phyloP scores from a whole-genome alignment of 2,888 invertebrate species.

The Polyommatus iphigenia region DNA sequence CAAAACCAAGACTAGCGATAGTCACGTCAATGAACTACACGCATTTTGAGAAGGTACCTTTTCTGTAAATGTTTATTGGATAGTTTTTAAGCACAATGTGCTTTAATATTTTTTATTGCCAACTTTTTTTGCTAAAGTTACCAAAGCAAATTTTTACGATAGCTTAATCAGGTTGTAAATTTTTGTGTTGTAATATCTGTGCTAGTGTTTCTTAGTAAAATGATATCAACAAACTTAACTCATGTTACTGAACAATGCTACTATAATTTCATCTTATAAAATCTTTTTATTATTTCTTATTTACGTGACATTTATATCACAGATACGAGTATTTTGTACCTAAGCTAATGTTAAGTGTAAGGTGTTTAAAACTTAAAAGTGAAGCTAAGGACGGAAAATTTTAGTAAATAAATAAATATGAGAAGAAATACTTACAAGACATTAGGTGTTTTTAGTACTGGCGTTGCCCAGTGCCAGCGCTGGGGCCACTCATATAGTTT shows the following conservation, averaged over 20 bases:
- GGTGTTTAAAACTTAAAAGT: neutral
- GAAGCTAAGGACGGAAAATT: neutral
- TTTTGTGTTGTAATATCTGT: neutral
- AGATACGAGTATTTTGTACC: constrained; percentile 1
- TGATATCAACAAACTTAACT: too few species aligned
- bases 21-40: too few species aligned
- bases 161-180: constrained; percentile 14
- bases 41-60: too few species aligned
- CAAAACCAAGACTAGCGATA: too few species aligned
- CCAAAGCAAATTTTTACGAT: neutral
- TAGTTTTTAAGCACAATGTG: too few species aligned
- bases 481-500: constrained; percentile 37
- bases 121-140: neutral
- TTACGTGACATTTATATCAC: neutral
- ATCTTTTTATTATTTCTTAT: neutral
- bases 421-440: constrained; percentile 64
- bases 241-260: too few species aligned
- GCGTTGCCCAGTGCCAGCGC: constrained; percentile 52
- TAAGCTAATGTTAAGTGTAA: neutral
- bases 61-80: too few species aligned
- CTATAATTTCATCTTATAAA: neutral
- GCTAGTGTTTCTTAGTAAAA: too few species aligned
- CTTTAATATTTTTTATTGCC: neutral
- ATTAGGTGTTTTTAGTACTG: constrained; percentile 52
- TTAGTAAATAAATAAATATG: constrained; percentile 7